These are phyloP conservation scores for Mesorhabditis belari DNA, from an alignment of 2,888 invertebrate species.

Conservation along the genomic window DNA sequence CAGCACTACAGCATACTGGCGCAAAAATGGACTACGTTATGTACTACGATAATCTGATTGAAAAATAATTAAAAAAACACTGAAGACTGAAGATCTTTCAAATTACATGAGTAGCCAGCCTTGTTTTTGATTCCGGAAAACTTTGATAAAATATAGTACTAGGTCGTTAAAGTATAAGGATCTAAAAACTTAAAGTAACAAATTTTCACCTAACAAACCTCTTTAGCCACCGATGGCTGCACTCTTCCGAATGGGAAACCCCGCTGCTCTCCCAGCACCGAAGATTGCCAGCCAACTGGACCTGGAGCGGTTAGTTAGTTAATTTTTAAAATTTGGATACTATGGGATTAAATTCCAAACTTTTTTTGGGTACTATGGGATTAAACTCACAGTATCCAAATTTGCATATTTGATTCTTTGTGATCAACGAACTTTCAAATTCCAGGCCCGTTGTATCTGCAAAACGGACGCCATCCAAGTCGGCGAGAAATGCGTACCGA, in stretches of 20 bases:
- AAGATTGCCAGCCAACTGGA: neutral
- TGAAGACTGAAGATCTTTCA: no score
- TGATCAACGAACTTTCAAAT: no score
- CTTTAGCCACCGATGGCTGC: neutral
- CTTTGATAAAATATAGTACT: no score
- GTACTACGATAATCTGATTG: no score
- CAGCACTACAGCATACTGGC: no score
- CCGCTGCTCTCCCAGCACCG: neutral
- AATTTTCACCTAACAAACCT: no score
- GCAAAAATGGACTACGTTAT: no score
- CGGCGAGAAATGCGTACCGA: neutral
- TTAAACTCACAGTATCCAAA: neutral
- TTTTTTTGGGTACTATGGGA: neutral
- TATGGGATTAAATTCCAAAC: neutral
- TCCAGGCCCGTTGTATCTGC: neutral
- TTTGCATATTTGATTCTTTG: no score
- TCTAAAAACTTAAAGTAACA: no score
- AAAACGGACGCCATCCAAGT: neutral
- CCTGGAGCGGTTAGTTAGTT: neutral
- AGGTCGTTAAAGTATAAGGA: no score
- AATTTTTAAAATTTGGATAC: neutral
- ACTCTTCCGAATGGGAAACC: neutral
- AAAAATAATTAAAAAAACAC: no score
- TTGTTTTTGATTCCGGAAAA: neutral
- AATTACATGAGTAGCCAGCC: no score